Evolutionary conservation across 2,797 vertebrate genomes (phyloP).

Genomic region (Sylvia borin): DNA sequence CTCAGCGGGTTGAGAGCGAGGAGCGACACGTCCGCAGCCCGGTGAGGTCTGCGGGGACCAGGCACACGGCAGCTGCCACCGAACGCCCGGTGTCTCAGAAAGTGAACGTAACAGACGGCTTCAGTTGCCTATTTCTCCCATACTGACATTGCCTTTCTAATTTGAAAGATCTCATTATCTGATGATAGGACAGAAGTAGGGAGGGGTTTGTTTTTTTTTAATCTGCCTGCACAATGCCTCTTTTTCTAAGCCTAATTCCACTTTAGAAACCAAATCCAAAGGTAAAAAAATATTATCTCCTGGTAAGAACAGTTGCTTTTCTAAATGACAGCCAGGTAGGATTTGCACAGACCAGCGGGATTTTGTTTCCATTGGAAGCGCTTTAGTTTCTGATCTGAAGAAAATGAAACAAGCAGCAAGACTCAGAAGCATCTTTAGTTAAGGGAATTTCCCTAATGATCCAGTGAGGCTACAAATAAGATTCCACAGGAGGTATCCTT

Average conservation of each 20-base stretch:
- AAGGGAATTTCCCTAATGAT: not conserved
- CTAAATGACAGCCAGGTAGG: not conserved
- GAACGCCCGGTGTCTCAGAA: not conserved
- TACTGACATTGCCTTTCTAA: slow-evolving; percentile 21
- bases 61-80: not conserved
- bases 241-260: slow-evolving; percentile 11
- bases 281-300: not conserved
- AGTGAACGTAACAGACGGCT: not conserved
- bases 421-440: not conserved
- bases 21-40: not conserved
- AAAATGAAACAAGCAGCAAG: not conserved
- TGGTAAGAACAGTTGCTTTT: not conserved
- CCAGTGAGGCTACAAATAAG: not conserved
- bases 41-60: not conserved
- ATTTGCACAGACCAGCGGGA: not conserved
- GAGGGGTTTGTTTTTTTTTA: not conserved
- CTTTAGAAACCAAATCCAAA: slow-evolving; percentile 15
- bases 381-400: not conserved
- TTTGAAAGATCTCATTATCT: slow-evolving; percentile 41
- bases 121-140: not conserved
- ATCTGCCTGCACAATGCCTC: not conserved
- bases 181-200: not conserved
- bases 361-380: not conserved
- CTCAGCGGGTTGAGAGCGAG: rapidly evolving
- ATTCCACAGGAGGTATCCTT: not conserved